Conservation (phyloP, 2,888 invertebrate species). For the Rapana venosa region DNA sequence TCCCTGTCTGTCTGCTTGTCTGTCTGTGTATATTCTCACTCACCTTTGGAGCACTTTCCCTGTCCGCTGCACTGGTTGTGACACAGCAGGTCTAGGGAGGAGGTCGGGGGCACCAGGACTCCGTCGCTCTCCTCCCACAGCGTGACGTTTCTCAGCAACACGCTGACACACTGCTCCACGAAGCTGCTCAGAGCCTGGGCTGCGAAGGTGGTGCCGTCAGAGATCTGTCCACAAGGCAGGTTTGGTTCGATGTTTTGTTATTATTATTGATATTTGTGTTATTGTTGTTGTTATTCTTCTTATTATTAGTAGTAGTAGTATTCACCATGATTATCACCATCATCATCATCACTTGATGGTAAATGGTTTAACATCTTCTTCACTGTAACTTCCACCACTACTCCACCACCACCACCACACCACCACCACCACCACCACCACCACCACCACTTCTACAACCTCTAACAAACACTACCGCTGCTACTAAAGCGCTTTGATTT, state of each 20-base stretch:
- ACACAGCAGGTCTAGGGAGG: conserved; percentile 50
- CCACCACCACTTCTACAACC: too few relatives aligned
- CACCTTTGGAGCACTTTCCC: conserved; percentile 46
- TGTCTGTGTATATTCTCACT: background rate
- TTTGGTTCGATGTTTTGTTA: too few relatives aligned
- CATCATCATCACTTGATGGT: too few relatives aligned
- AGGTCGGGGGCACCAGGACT: conserved; percentile 18
- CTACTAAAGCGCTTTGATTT: too few relatives aligned
- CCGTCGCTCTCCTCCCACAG: conserved; percentile 47
- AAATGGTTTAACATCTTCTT: too few relatives aligned
- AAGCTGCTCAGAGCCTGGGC: conserved; percentile 50
- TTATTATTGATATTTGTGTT: background rate
- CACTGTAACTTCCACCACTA: too few relatives aligned
- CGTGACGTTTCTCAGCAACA: conserved; percentile 38
- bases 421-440: too few relatives aligned
- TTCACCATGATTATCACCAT: too few relatives aligned
- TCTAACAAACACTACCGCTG: too few relatives aligned
- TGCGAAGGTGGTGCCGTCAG: conserved; percentile 53
- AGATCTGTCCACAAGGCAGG: conserved; percentile 48
- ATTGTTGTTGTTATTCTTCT: background rate
- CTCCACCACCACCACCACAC: too few relatives aligned
- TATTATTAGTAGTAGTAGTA: too few relatives aligned
- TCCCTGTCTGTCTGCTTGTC: too few relatives aligned
- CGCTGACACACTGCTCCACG: conserved; percentile 52
- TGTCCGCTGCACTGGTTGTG: conserved; percentile 53